These are phyloP conservation scores for Cepaea nemoralis DNA, from an alignment of 1,140 invertebrate genomes.

Conservation along the genomic window DNA sequence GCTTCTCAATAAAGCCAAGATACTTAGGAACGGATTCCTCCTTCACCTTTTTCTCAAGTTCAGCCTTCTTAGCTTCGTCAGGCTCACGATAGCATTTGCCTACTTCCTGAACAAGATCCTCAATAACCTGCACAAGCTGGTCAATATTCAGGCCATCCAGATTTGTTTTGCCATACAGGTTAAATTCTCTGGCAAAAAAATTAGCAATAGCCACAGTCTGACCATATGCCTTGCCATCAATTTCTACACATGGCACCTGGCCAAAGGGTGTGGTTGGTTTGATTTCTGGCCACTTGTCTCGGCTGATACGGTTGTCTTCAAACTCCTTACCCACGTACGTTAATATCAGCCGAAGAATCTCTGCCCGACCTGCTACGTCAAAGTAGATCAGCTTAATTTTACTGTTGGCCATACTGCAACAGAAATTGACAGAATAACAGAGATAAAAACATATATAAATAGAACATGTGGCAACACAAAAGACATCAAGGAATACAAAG, in stretches of 20 bases:
- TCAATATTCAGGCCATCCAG: constrained; percentile 16
- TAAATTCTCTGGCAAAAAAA: not conserved
- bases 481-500: no score
- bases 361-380: not conserved
- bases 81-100: not conserved
- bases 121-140: not conserved
- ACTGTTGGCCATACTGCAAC: not conserved
- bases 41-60: not conserved
- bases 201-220: not conserved
- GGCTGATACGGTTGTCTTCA: not conserved
- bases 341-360: not conserved
- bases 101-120: not conserved
- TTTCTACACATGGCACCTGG: constrained; percentile 5
- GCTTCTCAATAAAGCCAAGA: constrained; percentile 34
- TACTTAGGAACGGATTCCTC: constrained; percentile 3
- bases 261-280: constrained; percentile 14
- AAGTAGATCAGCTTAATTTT: constrained; percentile 17
- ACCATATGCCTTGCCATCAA: constrained; percentile 1
- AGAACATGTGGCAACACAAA: no score
- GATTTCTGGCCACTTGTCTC: constrained; percentile 20
- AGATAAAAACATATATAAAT: no score
- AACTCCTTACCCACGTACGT: not conserved
- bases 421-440: no score
- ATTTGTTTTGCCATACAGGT: constrained; percentile 23
- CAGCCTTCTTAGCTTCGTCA: constrained; percentile 10